Base-by-base conservation (phyloP, 2,797 vertebrate species). In the Enteromius argenteus region DNA sequence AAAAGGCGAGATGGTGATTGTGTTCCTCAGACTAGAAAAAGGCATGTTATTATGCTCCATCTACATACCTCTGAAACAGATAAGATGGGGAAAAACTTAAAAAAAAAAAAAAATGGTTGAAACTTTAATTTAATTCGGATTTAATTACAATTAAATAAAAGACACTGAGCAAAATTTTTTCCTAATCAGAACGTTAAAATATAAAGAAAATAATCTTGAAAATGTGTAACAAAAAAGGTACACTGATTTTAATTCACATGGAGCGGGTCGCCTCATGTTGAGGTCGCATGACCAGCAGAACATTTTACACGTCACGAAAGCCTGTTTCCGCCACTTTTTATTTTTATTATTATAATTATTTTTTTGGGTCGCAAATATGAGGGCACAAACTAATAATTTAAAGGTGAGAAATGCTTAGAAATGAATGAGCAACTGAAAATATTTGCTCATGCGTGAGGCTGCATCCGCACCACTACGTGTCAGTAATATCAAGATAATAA, bases 21-120 rank as follows among this genome's bases (percentile, higher is more conserved):
- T 98, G 76, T 96, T 96, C 51, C 93, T 96, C 53, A 90, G 87
- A 77, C 96, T 95, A 0, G 87, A 88, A 75, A 94, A 92, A 0
- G 98, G 97, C 23, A 96, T 14, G 69, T 95, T 97, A 93, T 98
- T 93, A 86, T 3, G 96, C 98, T 80, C 98, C 98, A 0, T 99
- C 98, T 81, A 98, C 80, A 0, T 97, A 99, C 10, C 86, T 92
- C 98, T 99, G 89, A 84, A 80, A 71, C 27, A 69, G 0, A 69
- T 13, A 79, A 58, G 10, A 15, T 37, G 19, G 39, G 53, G 6
- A 0, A 77, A 79, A 84, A 0, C 1, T 0, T 4, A 0, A 46
- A 17, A 32, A 19, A 37, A 17, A 17, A 49, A 17, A 23, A 19
- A 42, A 42, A 42, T 9, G 35, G n/a, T 30, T 14, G 0, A 19